Percentiles rank a stretch among this genome's conserved stretches.
These are phyloP conservation scores for Caenorhabditis zanzibari DNA, from an alignment of 2,888 invertebrate species.

Conservation along the genomic window DNA sequence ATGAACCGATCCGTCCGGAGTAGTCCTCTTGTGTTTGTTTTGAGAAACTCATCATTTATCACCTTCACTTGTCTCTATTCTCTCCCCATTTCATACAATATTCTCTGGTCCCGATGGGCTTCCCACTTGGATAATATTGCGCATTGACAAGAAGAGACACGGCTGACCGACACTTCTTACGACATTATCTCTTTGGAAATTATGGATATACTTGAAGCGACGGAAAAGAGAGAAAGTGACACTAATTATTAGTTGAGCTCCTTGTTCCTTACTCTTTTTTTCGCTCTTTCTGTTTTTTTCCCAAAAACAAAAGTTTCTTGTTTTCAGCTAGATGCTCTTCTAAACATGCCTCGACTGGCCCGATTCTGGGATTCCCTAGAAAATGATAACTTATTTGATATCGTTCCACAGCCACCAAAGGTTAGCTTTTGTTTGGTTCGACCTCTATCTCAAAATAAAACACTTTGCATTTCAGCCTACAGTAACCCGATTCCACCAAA, in stretches of 20 bases:
- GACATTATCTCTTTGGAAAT: constrained; percentile 50
- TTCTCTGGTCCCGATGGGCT: constrained; percentile 39
- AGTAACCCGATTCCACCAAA: constrained; percentile 55
- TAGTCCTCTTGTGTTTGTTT: constrained; percentile 51
- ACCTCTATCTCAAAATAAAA: neutral
- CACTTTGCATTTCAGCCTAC: constrained; percentile 33
- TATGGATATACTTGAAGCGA: constrained; percentile 47
- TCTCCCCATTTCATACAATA: constrained; percentile 29
- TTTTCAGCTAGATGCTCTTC: constrained; percentile 47
- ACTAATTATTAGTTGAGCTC: constrained; percentile 36
- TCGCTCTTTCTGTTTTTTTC: neutral
- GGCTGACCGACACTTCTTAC: constrained; percentile 28
- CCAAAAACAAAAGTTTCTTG: neutral
- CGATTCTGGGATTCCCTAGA: constrained; percentile 74
- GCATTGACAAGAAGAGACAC: constrained; percentile 52
- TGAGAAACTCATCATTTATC: constrained; percentile 64
- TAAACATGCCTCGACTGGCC: constrained; percentile 65
- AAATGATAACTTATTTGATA: constrained; percentile 65
- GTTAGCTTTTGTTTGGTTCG: constrained; percentile 4
- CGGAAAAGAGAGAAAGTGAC: constrained; percentile 10
- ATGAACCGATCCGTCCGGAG: constrained; percentile 41
- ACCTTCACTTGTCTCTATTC: constrained; percentile 46
- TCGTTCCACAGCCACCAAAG: constrained; percentile 46
- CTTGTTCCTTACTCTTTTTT: neutral
- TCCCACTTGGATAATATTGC: constrained; percentile 58